These are phyloP conservation scores for Aphelenchoides fujianensis DNA, from an alignment of 1,140 invertebrate genomes.

Conservation along the genomic window DNA sequence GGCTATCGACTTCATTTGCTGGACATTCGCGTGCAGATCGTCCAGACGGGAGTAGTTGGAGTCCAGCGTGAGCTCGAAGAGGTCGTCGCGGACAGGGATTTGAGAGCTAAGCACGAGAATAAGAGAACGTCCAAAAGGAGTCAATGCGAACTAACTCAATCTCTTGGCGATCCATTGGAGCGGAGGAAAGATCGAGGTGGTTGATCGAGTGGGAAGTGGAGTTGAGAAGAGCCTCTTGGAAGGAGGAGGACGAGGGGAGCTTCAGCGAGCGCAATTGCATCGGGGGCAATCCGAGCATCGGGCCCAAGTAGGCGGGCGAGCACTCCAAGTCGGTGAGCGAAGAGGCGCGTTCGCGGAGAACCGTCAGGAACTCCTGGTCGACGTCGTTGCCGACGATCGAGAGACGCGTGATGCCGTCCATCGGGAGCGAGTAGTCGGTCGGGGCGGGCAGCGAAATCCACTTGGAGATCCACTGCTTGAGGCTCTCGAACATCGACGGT, in stretches of 20 bases:
- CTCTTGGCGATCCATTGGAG: neutral
- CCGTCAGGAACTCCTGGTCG: neutral
- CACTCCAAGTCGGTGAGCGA: neutral
- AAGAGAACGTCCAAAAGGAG: neutral
- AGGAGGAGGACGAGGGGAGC: neutral
- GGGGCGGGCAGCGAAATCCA: neutral
- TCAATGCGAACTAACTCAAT: constrained; percentile 1
- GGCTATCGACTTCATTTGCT: neutral
- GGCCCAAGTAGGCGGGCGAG: neutral
- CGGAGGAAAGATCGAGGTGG: neutral
- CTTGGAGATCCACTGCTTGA: neutral
- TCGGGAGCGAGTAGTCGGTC: neutral
- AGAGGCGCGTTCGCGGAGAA: neutral
- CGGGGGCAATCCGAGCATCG: neutral
- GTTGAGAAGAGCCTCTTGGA: neutral
- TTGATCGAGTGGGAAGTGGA: neutral
- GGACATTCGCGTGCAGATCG: neutral
- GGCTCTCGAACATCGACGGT: neutral
- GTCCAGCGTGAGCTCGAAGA: neutral
- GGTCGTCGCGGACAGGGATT: neutral
- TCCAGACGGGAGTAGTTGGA: neutral
- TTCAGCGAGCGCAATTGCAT: neutral
- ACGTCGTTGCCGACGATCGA: neutral
- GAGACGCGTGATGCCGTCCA: neutral
- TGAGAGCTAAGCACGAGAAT: neutral